Conservation (phyloP, 1,140 invertebrate genomes). For the Muscidifurax raptorellus region DNA sequence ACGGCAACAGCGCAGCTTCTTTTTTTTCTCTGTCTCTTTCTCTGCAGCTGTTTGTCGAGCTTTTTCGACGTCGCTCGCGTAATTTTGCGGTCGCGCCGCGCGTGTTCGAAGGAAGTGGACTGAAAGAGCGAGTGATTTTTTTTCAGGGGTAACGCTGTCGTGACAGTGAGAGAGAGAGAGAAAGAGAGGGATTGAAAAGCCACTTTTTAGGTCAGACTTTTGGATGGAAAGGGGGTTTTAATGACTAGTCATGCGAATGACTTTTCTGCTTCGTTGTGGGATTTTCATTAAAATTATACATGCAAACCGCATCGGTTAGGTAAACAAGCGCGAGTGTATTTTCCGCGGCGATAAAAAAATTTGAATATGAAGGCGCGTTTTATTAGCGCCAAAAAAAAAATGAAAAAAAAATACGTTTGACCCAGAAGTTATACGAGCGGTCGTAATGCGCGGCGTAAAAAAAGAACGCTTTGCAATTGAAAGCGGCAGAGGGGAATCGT, state of each 20-base stretch:
- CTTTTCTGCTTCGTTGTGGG: too few species aligned
- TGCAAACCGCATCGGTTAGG: not conserved
- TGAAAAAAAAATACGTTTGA: not conserved
- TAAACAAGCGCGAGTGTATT: not conserved
- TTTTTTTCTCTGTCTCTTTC: not conserved
- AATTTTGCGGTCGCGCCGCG: not conserved
- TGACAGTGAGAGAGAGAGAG: not conserved
- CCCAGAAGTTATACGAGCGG: not conserved
- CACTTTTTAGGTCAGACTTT: constrained; percentile 30
- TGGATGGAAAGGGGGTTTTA: not conserved
- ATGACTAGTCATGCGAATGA: too few species aligned
- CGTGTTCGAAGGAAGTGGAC: not conserved
- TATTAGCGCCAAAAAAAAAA: not conserved
- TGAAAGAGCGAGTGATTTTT: not conserved
- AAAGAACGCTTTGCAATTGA: not conserved
- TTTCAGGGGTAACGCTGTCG: not conserved
- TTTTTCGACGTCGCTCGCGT: constrained; percentile 17
- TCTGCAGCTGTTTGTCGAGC: not conserved
- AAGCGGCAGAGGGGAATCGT: not conserved
- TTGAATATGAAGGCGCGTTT: not conserved
- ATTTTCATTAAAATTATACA: not conserved
- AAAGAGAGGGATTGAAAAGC: not conserved
- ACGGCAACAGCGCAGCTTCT: too few species aligned
- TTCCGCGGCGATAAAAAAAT: not conserved
- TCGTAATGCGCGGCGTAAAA: not conserved